These are phyloP conservation scores for Nomada ruficornis DNA, from an alignment of 2,888 invertebrate species.

Conservation along the genomic window DNA sequence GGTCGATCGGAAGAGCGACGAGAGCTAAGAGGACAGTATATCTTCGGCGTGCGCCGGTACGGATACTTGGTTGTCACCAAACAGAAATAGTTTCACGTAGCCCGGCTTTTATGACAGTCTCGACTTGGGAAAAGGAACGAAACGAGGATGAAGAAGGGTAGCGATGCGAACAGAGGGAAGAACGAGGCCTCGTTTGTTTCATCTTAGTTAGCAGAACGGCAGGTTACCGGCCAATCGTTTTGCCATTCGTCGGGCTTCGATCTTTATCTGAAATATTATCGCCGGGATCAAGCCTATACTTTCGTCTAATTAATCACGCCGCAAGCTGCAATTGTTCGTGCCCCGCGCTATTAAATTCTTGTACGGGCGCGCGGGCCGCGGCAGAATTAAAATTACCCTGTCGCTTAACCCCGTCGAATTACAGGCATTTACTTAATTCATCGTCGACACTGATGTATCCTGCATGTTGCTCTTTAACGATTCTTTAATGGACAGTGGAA, in stretches of 20 bases:
- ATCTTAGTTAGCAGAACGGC: slow-evolving; percentile 22
- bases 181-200: slow-evolving; percentile 19
- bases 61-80: slow-evolving; percentile 71
- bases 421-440: slow-evolving; percentile 63
- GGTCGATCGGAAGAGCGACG: slow-evolving; percentile 51
- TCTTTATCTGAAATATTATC: slow-evolving; percentile 69
- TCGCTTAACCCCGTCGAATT: slow-evolving; percentile 60
- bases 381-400: slow-evolving; percentile 66
- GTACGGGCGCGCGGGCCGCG: slow-evolving; percentile 18
- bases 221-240: slow-evolving; percentile 28
- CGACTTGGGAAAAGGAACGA: slow-evolving; percentile 37
- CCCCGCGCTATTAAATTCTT: slow-evolving; percentile 58
- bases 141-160: neutral
- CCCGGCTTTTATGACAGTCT: slow-evolving; percentile 69
- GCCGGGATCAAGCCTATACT: slow-evolving; percentile 62
- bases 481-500: neutral
- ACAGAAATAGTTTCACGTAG: slow-evolving; percentile 75
- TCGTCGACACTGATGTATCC: neutral
- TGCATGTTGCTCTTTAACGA: slow-evolving; percentile 22
- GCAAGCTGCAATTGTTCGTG: slow-evolving; percentile 66
- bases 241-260: slow-evolving; percentile 60
- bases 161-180: neutral
- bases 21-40: slow-evolving; percentile 65
- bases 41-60: slow-evolving; percentile 64
- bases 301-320: slow-evolving; percentile 72